A percentile compares a stretch with the other conserved stretches of the same genome.
phyloP scores from a whole-genome alignment of 2,888 invertebrate species.

The Acholoe squamosa region DNA sequence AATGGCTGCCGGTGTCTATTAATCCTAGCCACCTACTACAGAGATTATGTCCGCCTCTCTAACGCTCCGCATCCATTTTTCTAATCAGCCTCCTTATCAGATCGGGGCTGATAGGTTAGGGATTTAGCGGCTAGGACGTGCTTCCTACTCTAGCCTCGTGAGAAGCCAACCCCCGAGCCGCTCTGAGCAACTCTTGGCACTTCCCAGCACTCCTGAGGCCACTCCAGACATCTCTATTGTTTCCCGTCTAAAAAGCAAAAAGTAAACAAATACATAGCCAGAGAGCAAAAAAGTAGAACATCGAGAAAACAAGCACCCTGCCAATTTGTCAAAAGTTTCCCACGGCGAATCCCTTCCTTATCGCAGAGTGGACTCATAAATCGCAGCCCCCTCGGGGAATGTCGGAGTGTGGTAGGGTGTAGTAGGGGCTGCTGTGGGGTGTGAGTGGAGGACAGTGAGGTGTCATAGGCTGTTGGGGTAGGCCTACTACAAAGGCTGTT shows the following conservation, averaged over 20 bases:
- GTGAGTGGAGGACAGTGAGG: neutral
- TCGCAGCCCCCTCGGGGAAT: conserved; percentile 22
- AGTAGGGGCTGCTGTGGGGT: neutral
- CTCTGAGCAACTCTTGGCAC: neutral
- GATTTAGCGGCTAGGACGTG: conserved; percentile 36
- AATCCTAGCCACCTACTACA: conserved; percentile 60
- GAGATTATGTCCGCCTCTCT: conserved; percentile 60
- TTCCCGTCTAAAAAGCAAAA: conserved; percentile 23
- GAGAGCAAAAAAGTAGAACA: neutral
- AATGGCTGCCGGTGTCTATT: conserved; percentile 54
- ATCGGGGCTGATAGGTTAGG: conserved; percentile 49
- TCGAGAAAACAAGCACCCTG: neutral
- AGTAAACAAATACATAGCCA: neutral
- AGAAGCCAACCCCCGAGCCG: neutral
- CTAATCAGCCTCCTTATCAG: conserved; percentile 58
- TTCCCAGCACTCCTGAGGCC: neutral
- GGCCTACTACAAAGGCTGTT: neutral
- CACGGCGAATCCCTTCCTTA: conserved; percentile 51
- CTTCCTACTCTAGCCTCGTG: neutral
- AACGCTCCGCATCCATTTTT: conserved; percentile 61
- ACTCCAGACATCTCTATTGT: conserved; percentile 51
- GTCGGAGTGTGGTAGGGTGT: neutral
- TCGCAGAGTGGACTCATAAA: conserved; percentile 58
- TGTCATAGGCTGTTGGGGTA: conserved; percentile 12
- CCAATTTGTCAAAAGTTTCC: conserved; percentile 61